These are phyloP conservation scores for Tetramorium bicarinatum DNA, from an alignment of 2,888 invertebrate species.

Conservation along the genomic window DNA sequence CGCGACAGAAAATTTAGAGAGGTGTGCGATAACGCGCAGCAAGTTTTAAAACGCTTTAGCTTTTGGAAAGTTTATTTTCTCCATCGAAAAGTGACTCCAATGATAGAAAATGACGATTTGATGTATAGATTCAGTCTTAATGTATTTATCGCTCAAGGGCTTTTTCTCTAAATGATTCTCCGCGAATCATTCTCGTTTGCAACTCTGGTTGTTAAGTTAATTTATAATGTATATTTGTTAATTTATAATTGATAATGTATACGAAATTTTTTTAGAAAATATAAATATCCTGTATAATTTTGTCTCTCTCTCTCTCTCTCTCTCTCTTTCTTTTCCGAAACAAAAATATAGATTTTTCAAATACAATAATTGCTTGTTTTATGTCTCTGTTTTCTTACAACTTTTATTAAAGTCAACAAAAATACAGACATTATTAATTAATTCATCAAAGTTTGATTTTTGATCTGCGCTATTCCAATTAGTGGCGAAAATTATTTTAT, in stretches of 20 bases:
- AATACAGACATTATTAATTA: not conserved
- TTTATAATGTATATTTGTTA: not conserved
- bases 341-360: not conserved
- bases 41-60: not conserved
- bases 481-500: not conserved
- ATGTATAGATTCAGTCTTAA: not conserved
- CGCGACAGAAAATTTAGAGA: not conserved
- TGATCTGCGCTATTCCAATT: not conserved
- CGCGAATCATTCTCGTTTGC: not conserved
- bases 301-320: too few relatives aligned
- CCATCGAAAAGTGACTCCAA: not conserved
- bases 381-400: not conserved
- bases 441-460: not conserved
- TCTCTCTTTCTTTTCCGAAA: not conserved
- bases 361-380: not conserved
- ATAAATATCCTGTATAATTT: not conserved
- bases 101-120: not conserved
- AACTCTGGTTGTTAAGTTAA: not conserved
- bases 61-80: not conserved
- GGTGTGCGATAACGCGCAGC: not conserved
- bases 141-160: not conserved
- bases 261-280: not conserved
- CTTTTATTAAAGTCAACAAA: not conserved
- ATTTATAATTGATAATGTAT: not conserved
- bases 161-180: not conserved